A percentile compares a stretch with the other conserved stretches of the same genome.
These are phyloP conservation scores for Neria commutata DNA, from an alignment of 2,888 invertebrate species.

Conservation along the genomic window DNA sequence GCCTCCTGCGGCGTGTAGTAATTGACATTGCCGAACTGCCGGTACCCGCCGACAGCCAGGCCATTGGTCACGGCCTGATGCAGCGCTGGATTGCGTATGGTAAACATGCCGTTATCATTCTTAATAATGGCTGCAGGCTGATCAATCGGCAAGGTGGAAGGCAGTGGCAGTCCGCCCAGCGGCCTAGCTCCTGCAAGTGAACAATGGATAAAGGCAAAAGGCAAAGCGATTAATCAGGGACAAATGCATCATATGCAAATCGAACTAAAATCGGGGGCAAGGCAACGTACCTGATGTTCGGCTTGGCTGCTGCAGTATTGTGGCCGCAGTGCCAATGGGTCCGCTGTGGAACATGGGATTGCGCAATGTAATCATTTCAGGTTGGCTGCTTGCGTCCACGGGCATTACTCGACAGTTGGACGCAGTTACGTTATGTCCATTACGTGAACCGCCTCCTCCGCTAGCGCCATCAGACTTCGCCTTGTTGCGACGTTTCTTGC, in stretches of 20 bases:
- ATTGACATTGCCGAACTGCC: constrained; percentile 56
- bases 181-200: too few species aligned
- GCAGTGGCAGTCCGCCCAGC: constrained; percentile 39
- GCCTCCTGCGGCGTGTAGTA: constrained; percentile 58
- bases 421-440: constrained; percentile 26
- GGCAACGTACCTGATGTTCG: constrained; percentile 41
- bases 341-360: constrained; percentile 73
- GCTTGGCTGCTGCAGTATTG: constrained; percentile 37
- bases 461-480: constrained; percentile 42
- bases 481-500: constrained; percentile 54
- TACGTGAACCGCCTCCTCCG: constrained; percentile 21
- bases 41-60: constrained; percentile 53
- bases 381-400: constrained; percentile 33
- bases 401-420: too few species aligned
- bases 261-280: not conserved
- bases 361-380: constrained; percentile 77
- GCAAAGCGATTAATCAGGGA: not conserved
- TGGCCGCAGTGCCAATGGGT: constrained; percentile 28
- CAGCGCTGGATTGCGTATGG: constrained; percentile 74
- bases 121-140: constrained; percentile 73
- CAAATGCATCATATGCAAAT: too few species aligned
- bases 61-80: constrained; percentile 61
- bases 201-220: not conserved
- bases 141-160: constrained; percentile 52
- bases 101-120: constrained; percentile 81